A percentile compares a stretch with the other conserved stretches of the same genome.
Conservation (phyloP, 1,140 invertebrate species). For the Bombus waltoni region DNA sequence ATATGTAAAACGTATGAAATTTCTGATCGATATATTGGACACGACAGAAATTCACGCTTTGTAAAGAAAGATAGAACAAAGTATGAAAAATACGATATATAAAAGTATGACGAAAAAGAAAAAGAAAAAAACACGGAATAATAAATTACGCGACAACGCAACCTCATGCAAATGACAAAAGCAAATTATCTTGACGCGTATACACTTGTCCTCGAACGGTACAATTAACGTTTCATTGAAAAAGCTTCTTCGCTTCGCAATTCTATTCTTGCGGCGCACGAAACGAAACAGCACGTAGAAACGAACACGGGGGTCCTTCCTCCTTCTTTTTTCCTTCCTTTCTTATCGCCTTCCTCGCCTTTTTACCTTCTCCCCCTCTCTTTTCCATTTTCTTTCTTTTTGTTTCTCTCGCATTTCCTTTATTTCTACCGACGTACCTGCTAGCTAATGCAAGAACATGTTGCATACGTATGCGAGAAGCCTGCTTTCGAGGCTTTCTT, state of each 20-base stretch:
- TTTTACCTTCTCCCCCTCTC: neutral
- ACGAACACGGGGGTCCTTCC: slow-evolving; percentile 41
- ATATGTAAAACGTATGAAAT: no score
- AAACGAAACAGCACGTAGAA: slow-evolving; percentile 25
- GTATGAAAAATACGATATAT: no score
- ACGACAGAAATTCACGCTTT: no score
- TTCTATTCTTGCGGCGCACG: slow-evolving; percentile 4
- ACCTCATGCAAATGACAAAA: neutral
- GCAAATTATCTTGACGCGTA: neutral
- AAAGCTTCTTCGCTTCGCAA: neutral
- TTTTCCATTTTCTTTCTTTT: neutral
- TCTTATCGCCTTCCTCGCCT: slow-evolving; percentile 8
- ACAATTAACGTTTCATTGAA: neutral
- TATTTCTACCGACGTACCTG: slow-evolving; percentile 40
- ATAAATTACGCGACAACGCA: no score
- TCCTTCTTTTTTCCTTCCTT: slow-evolving; percentile 31
- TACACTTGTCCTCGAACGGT: no score
- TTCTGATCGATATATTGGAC: no score
- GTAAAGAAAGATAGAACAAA: no score
- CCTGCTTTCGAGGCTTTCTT: slow-evolving; percentile 5
- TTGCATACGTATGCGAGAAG: slow-evolving; percentile 2
- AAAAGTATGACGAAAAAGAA: no score
- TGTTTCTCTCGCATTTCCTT: slow-evolving; percentile 29
- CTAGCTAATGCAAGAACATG: slow-evolving; percentile 1
- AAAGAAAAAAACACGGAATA: neutral